Conservation (phyloP, 2,113 vertebrate species). For the Anarrhichthys ocellatus region DNA sequence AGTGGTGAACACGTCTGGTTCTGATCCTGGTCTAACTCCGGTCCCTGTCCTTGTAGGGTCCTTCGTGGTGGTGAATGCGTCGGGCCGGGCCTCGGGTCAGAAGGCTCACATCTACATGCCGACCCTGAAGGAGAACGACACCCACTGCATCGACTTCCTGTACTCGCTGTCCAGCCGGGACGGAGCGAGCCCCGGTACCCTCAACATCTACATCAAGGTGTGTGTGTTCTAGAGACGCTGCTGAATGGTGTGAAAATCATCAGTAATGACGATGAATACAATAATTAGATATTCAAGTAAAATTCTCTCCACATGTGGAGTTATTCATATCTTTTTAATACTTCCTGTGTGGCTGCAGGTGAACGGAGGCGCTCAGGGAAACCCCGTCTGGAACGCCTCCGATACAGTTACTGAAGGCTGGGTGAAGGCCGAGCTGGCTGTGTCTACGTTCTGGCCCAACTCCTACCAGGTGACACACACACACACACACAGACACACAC, state of each 20-base stretch:
- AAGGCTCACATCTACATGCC: slow-evolving; percentile 95
- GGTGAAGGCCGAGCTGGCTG: slow-evolving; percentile 95
- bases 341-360: slow-evolving; percentile 69
- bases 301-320: too few species aligned
- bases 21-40: background rate
- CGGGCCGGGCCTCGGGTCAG: slow-evolving; percentile 93
- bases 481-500: background rate
- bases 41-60: slow-evolving; percentile 83
- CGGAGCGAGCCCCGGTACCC: slow-evolving; percentile 90
- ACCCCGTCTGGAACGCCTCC: slow-evolving; percentile 96
- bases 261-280: too few species aligned
- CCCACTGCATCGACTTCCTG: slow-evolving; percentile 97
- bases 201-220: slow-evolving; percentile 95
- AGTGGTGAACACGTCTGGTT: too few species aligned
- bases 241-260: too few species aligned
- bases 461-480: slow-evolving; percentile 92
- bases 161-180: slow-evolving; percentile 94
- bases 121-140: slow-evolving; percentile 95
- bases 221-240: background rate
- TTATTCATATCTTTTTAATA: too few species aligned
- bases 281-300: too few species aligned
- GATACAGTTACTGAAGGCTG: slow-evolving; percentile 92
- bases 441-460: slow-evolving; percentile 98
- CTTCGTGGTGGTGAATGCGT: slow-evolving; percentile 98
- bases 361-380: slow-evolving; percentile 94